These are phyloP conservation scores for Salarias fasciatus DNA, from an alignment of 2,797 vertebrate species.

Conservation along the genomic window DNA sequence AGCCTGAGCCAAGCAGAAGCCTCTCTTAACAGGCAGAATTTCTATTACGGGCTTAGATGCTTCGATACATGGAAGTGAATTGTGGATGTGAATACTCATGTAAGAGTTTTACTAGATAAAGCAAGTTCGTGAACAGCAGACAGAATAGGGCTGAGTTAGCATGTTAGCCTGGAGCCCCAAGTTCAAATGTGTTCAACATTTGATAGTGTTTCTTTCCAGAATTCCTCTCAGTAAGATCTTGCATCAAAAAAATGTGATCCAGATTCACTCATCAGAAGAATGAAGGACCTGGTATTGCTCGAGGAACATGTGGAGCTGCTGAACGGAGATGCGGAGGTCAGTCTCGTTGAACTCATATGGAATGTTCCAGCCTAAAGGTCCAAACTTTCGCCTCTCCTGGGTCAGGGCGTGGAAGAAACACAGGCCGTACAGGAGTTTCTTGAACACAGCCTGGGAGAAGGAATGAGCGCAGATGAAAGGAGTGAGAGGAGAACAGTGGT, in stretches of 20 bases:
- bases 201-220: too few species aligned
- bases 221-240: too few species aligned
- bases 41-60: slow-evolving; percentile 34
- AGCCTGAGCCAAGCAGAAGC: slow-evolving; percentile 53
- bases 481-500: slow-evolving; percentile 3
- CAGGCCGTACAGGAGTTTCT: slow-evolving; percentile 88
- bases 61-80: slow-evolving; percentile 11
- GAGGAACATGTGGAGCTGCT: slow-evolving; percentile 91
- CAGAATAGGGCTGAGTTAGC: not conserved
- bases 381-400: slow-evolving; percentile 91
- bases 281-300: slow-evolving; percentile 86
- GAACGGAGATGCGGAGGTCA: slow-evolving; percentile 89
- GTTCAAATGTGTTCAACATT: not conserved
- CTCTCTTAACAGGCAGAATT: slow-evolving; percentile 48
- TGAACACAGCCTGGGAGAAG: slow-evolving; percentile 85
- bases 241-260: not conserved
- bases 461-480: slow-evolving; percentile 28
- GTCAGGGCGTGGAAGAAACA: slow-evolving; percentile 92
- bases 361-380: slow-evolving; percentile 93
- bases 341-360: slow-evolving; percentile 93
- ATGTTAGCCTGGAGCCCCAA: not conserved
- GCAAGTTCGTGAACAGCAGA: not conserved
- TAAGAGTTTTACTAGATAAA: slow-evolving; percentile 7
- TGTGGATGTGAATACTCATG: slow-evolving; percentile 9
- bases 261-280: not conserved